Evolutionary conservation across 2,888 invertebrate species (phyloP).

Genomic region (Macrophya annulata): DNA sequence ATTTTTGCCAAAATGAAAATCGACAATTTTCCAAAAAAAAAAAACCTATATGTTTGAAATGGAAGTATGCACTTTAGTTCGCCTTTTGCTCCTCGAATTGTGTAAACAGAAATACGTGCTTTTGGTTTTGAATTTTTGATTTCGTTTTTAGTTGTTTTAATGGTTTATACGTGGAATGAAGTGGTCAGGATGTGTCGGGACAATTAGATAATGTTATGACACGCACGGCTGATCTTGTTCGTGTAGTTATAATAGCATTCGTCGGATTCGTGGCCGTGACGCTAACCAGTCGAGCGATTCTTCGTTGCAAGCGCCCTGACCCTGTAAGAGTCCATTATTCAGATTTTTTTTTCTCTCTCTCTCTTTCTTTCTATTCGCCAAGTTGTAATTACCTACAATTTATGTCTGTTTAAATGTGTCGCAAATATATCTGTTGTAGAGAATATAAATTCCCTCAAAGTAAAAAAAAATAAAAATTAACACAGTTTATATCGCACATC

Average conservation of each 20-base stretch:
- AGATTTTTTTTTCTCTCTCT: background rate
- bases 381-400: background rate
- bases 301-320: constrained; percentile 12
- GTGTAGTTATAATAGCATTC: constrained; percentile 21
- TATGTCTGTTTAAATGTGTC: background rate
- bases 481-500: background rate
- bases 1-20: background rate
- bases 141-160: background rate
- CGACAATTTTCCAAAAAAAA: background rate
- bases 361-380: background rate
- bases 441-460: background rate
- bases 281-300: constrained; percentile 37
- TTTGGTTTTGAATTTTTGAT: background rate
- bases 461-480: background rate
- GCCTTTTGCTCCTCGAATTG: background rate
- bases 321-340: constrained; percentile 24
- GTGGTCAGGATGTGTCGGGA: constrained; percentile 12
- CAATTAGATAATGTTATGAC: constrained; percentile 19
- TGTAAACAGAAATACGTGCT: background rate
- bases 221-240: constrained; percentile 29
- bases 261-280: constrained; percentile 32
- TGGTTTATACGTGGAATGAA: background rate
- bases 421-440: background rate
- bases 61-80: background rate
- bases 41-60: background rate